Percentiles rank a stretch among this genome's conserved stretches.
These are phyloP conservation scores for Triplophysa tibetana DNA, from an alignment of 2,113 vertebrate species.

Conservation along the genomic window DNA sequence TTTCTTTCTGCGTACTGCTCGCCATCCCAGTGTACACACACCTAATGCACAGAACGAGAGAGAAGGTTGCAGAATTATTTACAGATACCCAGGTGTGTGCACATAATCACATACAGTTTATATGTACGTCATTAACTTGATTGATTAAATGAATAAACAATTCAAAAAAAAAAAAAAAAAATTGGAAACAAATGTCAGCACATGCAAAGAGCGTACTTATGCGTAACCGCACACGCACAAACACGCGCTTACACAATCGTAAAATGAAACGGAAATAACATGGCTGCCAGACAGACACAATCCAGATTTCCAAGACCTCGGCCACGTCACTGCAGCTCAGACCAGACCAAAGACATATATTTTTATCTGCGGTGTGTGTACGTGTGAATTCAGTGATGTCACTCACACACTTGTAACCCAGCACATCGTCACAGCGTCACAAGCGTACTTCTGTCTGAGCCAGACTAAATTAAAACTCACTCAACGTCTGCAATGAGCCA, in stretches of 20 bases:
- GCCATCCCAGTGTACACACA: slow-evolving; percentile 54
- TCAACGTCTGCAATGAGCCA: slow-evolving; percentile 7
- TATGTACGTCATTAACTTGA: slow-evolving; percentile 31
- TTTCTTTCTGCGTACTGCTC: slow-evolving; percentile 45
- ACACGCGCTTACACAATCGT: background rate
- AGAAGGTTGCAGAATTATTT: background rate
- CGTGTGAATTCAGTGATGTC: background rate
- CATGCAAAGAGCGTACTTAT: background rate
- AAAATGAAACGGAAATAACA: background rate
- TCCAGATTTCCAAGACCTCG: background rate
- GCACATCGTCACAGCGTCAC: background rate
- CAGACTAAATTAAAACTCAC: slow-evolving; percentile 15
- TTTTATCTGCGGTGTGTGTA: background rate
- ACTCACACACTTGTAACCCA: background rate
- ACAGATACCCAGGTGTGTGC: slow-evolving; percentile 8
- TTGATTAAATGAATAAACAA: slow-evolving; percentile 43
- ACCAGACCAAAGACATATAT: background rate
- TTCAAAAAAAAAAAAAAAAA: background rate
- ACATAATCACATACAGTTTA: slow-evolving; percentile 24
- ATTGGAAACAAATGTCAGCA: slow-evolving; percentile 32
- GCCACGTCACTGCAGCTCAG: background rate
- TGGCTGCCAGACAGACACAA: slow-evolving; percentile 5
- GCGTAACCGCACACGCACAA: background rate
- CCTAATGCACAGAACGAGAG: slow-evolving; percentile 39
- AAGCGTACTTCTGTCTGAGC: background rate